Evolutionary conservation across 1,140 invertebrate species (phyloP).

Genomic region (Solenopsis invicta): DNA sequence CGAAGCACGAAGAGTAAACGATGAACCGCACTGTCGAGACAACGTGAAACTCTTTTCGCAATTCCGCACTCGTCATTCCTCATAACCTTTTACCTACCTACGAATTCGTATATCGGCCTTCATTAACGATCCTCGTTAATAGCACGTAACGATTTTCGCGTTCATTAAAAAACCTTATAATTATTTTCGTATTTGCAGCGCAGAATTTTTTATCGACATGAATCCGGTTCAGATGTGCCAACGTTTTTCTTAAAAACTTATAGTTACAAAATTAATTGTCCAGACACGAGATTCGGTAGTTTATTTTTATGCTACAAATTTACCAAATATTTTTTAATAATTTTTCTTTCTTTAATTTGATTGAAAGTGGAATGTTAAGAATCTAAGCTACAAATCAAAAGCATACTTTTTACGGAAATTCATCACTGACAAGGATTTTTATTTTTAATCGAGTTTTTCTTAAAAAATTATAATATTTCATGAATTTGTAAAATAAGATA

Average conservation of each 20-base stretch:
- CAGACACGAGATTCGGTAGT: too few relatives aligned
- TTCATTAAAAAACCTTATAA: background rate
- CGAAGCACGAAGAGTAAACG: conserved; percentile 5
- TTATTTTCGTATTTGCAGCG: background rate
- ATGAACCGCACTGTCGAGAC: conserved; percentile 31
- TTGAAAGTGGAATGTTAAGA: too few relatives aligned
- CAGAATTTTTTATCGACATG: background rate
- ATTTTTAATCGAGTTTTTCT: too few relatives aligned
- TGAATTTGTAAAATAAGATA: too few relatives aligned
- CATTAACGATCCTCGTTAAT: conserved; percentile 9
- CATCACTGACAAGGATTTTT: too few relatives aligned
- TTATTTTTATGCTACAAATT: too few relatives aligned
- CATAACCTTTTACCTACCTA: background rate
- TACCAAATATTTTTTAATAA: too few relatives aligned
- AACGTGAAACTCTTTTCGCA: conserved; percentile 14
- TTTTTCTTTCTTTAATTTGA: too few relatives aligned
- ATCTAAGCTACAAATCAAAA: too few relatives aligned
- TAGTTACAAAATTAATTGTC: too few relatives aligned
- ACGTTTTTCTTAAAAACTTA: background rate
- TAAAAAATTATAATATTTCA: too few relatives aligned
- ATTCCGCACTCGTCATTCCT: background rate
- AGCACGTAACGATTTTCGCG: background rate
- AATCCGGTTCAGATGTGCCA: background rate
- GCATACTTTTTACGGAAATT: too few relatives aligned
- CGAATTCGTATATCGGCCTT: background rate